A percentile compares a stretch with the other conserved stretches of the same genome.
Conservation (phyloP, 2,113 vertebrate genomes). For the Glareola pratincola region DNA sequence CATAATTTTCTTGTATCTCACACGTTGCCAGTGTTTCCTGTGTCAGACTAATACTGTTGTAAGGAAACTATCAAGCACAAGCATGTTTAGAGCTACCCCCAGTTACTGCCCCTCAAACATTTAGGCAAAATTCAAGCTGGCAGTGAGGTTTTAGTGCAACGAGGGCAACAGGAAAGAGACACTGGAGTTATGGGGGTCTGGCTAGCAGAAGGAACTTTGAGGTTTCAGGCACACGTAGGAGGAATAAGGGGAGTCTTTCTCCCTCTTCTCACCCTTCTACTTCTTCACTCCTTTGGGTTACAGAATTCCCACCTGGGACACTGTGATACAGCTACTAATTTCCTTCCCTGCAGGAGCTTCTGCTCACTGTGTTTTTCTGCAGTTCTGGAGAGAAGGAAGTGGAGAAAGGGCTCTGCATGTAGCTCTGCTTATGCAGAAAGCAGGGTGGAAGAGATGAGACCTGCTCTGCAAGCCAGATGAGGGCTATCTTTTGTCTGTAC, state of each 20-base stretch:
- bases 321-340: neutral
- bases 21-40: neutral
- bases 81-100: neutral
- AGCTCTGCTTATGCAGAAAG: neutral
- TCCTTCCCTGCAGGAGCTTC: neutral
- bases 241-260: neutral
- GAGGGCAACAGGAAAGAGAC: neutral
- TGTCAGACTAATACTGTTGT: neutral
- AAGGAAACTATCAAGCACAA: neutral
- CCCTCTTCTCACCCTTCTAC: neutral
- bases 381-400: neutral
- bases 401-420: neutral
- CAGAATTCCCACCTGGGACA: neutral
- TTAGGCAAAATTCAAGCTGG: neutral
- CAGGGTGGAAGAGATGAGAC: neutral
- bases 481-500: neutral
- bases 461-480: neutral
- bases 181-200: neutral
- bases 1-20: neutral
- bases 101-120: neutral
- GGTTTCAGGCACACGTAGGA: neutral
- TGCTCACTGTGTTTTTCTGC: neutral
- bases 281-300: neutral
- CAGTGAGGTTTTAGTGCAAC: neutral
- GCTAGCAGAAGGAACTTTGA: neutral